Conservation (phyloP, 2,113 vertebrate species). For the Turnix velox region DNA sequence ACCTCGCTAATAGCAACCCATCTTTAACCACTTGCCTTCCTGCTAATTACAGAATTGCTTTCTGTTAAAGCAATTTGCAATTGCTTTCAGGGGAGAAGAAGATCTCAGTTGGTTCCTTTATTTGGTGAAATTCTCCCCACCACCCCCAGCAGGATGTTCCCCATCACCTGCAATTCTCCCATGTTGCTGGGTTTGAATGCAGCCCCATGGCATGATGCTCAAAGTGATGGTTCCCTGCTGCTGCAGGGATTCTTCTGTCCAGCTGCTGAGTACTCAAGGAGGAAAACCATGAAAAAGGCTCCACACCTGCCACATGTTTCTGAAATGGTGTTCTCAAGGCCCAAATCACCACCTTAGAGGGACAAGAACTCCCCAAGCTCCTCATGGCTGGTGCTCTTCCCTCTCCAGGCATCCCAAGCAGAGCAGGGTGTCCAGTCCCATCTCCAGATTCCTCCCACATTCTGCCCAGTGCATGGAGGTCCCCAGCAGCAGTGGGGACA, state of each 20-base stretch:
- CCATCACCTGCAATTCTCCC: background rate
- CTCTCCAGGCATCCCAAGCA: background rate
- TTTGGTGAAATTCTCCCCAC: fast-evolving
- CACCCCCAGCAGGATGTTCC: background rate
- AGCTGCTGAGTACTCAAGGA: background rate
- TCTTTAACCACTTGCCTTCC: background rate
- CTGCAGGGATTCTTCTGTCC: background rate
- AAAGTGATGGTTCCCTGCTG: conserved; percentile 36
- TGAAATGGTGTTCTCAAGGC: fast-evolving
- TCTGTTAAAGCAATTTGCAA: background rate
- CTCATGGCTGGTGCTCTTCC: fast-evolving
- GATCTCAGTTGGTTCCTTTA: background rate
- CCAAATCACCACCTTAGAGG: fast-evolving
- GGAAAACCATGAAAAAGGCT: background rate
- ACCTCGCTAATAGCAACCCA: background rate
- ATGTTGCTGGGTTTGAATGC: background rate
- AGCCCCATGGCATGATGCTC: background rate
- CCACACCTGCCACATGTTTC: background rate
- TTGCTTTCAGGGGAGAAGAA: background rate
- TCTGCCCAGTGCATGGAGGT: fast-evolving
- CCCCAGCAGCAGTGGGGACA: background rate
- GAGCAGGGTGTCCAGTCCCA: fast-evolving
- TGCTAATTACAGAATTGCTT: background rate
- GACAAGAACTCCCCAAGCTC: fast-evolving
- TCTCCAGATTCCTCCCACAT: fast-evolving